These are phyloP conservation scores for Oncopodura yosiiana DNA, from an alignment of 1,140 invertebrate species.

Conservation along the genomic window DNA sequence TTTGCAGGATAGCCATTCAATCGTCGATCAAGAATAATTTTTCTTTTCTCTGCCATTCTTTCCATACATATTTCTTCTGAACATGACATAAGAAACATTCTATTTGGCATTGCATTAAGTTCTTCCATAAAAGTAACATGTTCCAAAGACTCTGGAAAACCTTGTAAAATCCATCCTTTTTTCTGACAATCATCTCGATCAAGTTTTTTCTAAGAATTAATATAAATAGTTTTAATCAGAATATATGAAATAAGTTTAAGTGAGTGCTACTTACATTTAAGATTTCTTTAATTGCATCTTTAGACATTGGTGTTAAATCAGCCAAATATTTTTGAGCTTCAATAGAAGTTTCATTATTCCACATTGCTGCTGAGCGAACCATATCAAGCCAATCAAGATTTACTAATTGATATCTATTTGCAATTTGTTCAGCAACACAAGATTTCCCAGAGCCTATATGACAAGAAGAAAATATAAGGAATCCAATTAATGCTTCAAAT, in stretches of 20 bases:
- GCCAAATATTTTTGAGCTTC: constrained; percentile 21
- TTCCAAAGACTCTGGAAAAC: constrained; percentile 20
- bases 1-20: neutral
- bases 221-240: neutral
- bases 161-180: constrained; percentile 27
- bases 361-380: constrained; percentile 17
- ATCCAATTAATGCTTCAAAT: no score
- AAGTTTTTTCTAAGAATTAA: constrained; percentile 9
- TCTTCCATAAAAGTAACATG: constrained; percentile 17
- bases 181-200: constrained; percentile 18
- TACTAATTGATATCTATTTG: constrained; percentile 15
- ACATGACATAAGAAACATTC: constrained; percentile 21
- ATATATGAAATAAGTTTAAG: neutral
- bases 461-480: no score
- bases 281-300: constrained; percentile 12
- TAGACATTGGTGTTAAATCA: constrained; percentile 19
- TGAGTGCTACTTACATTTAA: constrained; percentile 12
- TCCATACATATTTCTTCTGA: constrained; percentile 1
- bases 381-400: constrained; percentile 21
- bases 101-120: constrained; percentile 10
- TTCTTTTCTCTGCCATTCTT: constrained; percentile 1
- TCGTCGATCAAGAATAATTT: constrained; percentile 6
- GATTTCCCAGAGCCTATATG: constrained; percentile 17
- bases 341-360: constrained; percentile 1
- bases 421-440: constrained; percentile 13